Conservation (phyloP, 2,797 vertebrate species). For the Phylloscopus collybita region DNA sequence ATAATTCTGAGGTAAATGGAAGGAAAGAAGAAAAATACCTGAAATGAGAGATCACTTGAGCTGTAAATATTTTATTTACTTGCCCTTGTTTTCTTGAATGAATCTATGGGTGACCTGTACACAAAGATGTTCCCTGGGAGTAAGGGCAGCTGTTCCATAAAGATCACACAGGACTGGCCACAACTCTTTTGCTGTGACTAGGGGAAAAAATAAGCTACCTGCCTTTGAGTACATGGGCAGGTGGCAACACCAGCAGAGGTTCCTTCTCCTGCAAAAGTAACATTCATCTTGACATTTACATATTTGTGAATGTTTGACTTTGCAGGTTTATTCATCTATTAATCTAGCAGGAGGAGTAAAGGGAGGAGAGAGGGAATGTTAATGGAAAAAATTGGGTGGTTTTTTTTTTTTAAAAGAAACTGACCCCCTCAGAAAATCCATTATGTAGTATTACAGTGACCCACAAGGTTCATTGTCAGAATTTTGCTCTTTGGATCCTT, state of each 20-base stretch:
- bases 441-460: neutral
- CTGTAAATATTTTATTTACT: neutral
- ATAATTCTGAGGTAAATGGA: neutral
- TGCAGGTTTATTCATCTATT: conserved; percentile 40
- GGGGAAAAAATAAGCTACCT: neutral
- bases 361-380: conserved; percentile 32
- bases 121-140: neutral
- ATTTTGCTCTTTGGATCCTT: neutral
- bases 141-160: neutral
- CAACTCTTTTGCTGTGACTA: neutral
- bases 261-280: neutral
- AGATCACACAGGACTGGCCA: neutral
- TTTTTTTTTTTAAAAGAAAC: neutral
- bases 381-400: neutral
- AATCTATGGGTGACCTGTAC: neutral
- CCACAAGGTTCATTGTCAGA: neutral
- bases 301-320: conserved; percentile 37
- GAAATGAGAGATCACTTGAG: neutral
- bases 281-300: neutral
- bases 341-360: neutral
- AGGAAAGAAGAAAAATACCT: neutral
- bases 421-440: neutral
- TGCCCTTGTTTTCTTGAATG: neutral
- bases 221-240: neutral
- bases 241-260: neutral